Evolutionary conservation across 2,797 vertebrate genomes (phyloP).

Genomic region (Tokudaia muenninki): DNA sequence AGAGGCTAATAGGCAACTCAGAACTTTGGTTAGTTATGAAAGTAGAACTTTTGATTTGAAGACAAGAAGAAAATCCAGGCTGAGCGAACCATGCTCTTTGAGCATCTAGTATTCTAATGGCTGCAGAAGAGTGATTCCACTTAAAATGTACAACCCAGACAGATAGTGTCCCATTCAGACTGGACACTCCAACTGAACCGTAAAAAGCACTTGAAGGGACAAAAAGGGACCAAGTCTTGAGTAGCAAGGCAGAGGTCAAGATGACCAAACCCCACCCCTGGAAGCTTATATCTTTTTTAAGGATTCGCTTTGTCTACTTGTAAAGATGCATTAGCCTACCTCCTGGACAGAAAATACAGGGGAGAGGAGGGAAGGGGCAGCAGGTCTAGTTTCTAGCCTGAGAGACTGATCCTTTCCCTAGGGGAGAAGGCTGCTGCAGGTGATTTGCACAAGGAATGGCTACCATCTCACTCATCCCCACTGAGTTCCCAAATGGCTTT

Average conservation of each 20-base stretch:
- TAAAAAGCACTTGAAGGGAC: not conserved
- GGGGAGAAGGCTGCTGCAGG: not conserved
- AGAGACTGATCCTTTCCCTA: not conserved
- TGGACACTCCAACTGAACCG: not conserved
- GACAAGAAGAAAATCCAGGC: not conserved
- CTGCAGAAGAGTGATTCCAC: not conserved
- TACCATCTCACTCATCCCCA: not conserved
- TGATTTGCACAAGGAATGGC: constrained; percentile 10
- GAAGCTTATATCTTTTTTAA: constrained; percentile 26
- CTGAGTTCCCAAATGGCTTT: constrained; percentile 7
- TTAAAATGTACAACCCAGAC: not conserved
- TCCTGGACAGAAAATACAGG: not conserved
- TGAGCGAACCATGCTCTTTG: not conserved
- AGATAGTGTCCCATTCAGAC: not conserved
- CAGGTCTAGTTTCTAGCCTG: not conserved
- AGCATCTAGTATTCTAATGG: not conserved
- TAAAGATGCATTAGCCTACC: not conserved
- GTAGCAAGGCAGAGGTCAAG: not conserved
- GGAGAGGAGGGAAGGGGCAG: not conserved
- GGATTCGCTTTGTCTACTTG: not conserved
- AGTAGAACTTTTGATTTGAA: not conserved
- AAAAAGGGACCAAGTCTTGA: not conserved
- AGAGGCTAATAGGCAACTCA: not conserved
- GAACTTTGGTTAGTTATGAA: not conserved
- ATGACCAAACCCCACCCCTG: not conserved